Evolutionary conservation across 2,113 vertebrate genomes (phyloP).

Genomic region (Nestor notabilis): DNA sequence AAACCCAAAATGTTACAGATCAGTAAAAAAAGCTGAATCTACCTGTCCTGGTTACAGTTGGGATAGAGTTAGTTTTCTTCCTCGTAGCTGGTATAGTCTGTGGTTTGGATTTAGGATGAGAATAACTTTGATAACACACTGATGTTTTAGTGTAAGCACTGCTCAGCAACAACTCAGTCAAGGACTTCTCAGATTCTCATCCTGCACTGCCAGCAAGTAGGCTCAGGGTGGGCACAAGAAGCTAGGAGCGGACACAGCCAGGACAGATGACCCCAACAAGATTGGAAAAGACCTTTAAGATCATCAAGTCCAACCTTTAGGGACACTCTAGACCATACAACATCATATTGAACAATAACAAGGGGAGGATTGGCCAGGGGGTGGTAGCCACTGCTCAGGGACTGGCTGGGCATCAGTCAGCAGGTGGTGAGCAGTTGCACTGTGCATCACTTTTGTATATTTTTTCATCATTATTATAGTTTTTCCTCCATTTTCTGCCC

Average conservation of each 20-base stretch:
- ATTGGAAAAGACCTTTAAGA: no score
- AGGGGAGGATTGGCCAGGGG: accelerated
- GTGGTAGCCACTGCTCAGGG: accelerated
- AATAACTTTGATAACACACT: neutral
- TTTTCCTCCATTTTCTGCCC: neutral
- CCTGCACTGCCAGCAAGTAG: neutral
- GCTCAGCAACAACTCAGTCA: neutral
- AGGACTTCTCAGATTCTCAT: neutral
- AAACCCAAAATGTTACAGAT: neutral
- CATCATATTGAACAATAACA: neutral
- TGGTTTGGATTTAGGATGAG: neutral
- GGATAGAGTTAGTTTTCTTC: neutral
- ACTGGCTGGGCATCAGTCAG: neutral
- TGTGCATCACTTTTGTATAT: neutral
- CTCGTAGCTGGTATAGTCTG: neutral
- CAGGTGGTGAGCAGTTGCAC: accelerated
- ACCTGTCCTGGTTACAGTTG: neutral
- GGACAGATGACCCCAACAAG: neutral
- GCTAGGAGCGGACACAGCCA: neutral
- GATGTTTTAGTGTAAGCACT: neutral
- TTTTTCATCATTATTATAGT: neutral
- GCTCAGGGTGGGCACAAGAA: no score
- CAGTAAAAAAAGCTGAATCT: neutral
- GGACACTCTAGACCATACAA: neutral
- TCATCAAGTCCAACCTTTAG: neutral